These are phyloP conservation scores for Entomyzon cyanotis DNA, from an alignment of 2,113 vertebrate genomes.

Conservation along the genomic window DNA sequence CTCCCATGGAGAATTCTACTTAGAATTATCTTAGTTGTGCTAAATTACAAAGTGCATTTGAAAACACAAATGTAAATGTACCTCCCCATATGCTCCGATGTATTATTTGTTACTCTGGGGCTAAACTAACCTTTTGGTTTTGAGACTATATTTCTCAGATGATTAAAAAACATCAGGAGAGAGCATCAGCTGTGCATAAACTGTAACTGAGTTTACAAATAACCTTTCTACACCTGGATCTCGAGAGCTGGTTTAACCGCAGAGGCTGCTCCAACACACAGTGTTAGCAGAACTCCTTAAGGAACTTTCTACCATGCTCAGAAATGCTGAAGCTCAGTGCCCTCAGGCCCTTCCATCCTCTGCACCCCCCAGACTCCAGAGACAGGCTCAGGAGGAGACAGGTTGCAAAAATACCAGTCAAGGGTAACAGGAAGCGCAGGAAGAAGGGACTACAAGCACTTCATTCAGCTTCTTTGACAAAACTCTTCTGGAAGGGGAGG, in stretches of 20 bases:
- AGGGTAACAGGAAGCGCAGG: neutral
- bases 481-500: neutral
- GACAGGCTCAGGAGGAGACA: neutral
- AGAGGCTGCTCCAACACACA: neutral
- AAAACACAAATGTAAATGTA: neutral
- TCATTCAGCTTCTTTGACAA: neutral
- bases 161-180: conserved; percentile 5
- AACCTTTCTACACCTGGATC: conserved; percentile 25
- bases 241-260: neutral
- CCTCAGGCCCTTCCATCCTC: neutral
- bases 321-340: neutral
- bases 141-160: neutral
- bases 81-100: neutral
- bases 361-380: neutral
- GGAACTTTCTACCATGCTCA: neutral
- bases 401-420: neutral
- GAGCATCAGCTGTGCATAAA: neutral
- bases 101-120: neutral
- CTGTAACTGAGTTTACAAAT: conserved; percentile 5
- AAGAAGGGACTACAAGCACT: neutral
- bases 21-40: neutral
- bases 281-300: neutral
- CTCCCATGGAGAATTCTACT: neutral
- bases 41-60: neutral
- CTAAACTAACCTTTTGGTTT: conserved; percentile 39